These are phyloP conservation scores for Volucella inflata DNA, from an alignment of 2,888 invertebrate genomes.

Conservation along the genomic window DNA sequence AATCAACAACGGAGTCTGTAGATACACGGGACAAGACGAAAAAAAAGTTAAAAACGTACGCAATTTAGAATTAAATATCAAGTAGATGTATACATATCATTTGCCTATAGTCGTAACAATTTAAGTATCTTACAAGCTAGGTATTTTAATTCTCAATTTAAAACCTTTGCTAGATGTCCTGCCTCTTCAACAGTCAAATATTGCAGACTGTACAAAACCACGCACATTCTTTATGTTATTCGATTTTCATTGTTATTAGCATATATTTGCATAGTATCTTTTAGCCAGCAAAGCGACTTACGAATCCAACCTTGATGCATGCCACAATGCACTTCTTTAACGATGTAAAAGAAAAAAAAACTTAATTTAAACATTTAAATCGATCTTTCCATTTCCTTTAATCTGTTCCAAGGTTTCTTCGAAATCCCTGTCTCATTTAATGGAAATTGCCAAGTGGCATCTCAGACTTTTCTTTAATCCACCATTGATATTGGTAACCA, in stretches of 20 bases:
- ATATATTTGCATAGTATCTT: too few relatives aligned
- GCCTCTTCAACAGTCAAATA: too few relatives aligned
- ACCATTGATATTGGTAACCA: constrained; percentile 10
- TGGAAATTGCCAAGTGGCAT: constrained; percentile 31
- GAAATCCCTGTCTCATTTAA: constrained; percentile 31
- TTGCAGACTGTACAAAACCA: neutral
- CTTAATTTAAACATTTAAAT: constrained; percentile 62
- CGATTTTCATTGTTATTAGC: neutral
- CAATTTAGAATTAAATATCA: too few relatives aligned
- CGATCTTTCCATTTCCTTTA: constrained; percentile 69
- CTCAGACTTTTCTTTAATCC: constrained; percentile 42
- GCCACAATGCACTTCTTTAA: constrained; percentile 22
- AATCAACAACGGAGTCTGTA: too few relatives aligned
- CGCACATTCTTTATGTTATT: neutral
- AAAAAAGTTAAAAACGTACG: too few relatives aligned
- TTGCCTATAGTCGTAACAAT: too few relatives aligned
- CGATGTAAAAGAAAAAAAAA: constrained; percentile 46
- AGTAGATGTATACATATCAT: too few relatives aligned
- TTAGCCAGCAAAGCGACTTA: too few relatives aligned
- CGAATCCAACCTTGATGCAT: constrained; percentile 25
- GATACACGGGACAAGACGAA: too few relatives aligned
- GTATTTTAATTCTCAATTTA: too few relatives aligned
- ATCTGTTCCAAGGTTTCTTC: constrained; percentile 59
- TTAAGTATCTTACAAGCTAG: too few relatives aligned
- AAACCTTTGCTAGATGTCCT: too few relatives aligned